phyloP scores from a whole-genome alignment of 2,113 vertebrate genomes.

The Sisor rabdophorus region DNA sequence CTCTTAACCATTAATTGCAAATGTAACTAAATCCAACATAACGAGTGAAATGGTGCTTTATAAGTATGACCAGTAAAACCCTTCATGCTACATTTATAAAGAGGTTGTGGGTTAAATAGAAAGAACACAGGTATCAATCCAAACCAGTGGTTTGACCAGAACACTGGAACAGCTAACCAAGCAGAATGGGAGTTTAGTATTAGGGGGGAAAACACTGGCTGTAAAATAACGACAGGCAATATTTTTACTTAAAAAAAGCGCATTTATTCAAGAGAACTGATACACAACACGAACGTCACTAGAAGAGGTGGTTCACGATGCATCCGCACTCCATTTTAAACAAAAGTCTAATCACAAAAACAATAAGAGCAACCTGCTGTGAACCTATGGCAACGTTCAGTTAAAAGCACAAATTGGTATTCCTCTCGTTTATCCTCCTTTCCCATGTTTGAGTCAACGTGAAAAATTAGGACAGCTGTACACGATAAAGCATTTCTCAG shows the following conservation, averaged over 20 bases:
- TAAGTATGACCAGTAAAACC: too few species aligned
- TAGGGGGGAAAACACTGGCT: too few species aligned
- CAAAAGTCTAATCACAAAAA: slow-evolving; percentile 35
- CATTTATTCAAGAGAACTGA: slow-evolving; percentile 50
- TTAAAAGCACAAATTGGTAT: slow-evolving; percentile 1
- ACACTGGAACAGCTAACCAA: too few species aligned
- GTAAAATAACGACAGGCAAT: too few species aligned
- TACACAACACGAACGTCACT: slow-evolving; percentile 19
- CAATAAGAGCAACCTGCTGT: slow-evolving; percentile 30
- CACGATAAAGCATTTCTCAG: neutral
- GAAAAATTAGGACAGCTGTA: neutral
- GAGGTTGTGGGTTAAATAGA: too few species aligned
- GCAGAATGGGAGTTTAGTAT: too few species aligned
- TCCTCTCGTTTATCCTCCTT: neutral
- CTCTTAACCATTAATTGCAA: too few species aligned
- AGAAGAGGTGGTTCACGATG: slow-evolving; percentile 20
- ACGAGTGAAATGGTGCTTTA: too few species aligned
- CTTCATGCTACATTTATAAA: too few species aligned
- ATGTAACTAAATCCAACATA: too few species aligned
- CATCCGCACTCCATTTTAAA: slow-evolving; percentile 3
- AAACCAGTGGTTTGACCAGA: too few species aligned
- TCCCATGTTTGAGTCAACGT: neutral
- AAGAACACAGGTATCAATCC: too few species aligned
- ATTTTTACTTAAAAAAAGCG: slow-evolving; percentile 26
- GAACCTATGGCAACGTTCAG: slow-evolving; percentile 37